Percentiles rank a stretch among this genome's conserved stretches.
phyloP scores from a whole-genome alignment of 2,113 vertebrate genomes.

The Hippolais icterina region DNA sequence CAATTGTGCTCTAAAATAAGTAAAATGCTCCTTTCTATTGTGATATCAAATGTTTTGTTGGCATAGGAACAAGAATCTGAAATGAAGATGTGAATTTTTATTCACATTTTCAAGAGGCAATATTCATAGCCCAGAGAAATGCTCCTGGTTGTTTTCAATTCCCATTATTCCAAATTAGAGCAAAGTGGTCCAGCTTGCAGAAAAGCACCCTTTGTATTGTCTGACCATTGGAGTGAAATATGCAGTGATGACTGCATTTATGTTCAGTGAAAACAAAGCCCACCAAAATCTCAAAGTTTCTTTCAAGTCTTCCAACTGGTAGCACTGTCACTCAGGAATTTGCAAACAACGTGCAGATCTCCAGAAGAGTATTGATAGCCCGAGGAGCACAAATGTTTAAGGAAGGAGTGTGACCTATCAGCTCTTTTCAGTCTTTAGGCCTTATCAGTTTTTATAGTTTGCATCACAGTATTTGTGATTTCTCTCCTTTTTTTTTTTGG shows the following conservation, averaged over 20 bases:
- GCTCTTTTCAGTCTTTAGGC: not conserved
- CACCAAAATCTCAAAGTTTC: not conserved
- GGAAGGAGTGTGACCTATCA: not conserved
- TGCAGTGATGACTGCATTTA: not conserved
- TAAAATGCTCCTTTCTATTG: not conserved
- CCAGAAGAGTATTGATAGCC: not conserved
- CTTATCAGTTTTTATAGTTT: not conserved
- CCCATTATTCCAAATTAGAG: not conserved
- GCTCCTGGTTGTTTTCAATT: not conserved
- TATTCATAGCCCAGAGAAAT: not conserved
- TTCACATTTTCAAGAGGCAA: not conserved
- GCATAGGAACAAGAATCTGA: not conserved
- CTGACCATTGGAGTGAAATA: not conserved
- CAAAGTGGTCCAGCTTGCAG: not conserved
- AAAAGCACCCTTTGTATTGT: not conserved
- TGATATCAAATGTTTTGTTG: not conserved
- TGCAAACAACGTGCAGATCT: not conserved
- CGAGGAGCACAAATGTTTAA: not conserved
- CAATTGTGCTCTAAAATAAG: not conserved
- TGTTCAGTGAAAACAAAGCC: not conserved
- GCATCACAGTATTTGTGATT: not conserved
- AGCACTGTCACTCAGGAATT: not conserved
- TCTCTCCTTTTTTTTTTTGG: not conserved
- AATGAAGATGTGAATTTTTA: not conserved
- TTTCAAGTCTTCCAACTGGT: not conserved